A percentile compares a stretch with the other conserved stretches of the same genome.
Evolutionary conservation across 2,888 invertebrate genomes (phyloP).

Genomic region (Eristalis pertinax): DNA sequence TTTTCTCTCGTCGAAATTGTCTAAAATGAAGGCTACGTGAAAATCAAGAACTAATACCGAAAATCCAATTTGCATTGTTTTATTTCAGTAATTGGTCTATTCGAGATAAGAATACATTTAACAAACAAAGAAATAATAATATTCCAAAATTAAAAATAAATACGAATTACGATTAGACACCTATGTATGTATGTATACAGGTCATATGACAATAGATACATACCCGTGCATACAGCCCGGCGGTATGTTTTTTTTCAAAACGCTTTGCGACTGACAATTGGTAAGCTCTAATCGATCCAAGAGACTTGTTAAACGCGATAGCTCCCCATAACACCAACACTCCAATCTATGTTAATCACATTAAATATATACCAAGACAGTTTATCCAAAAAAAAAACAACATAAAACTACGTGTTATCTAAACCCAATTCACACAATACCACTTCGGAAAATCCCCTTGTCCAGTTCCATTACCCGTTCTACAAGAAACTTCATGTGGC

Average conservation of each 20-base stretch:
- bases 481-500: background rate
- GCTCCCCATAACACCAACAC: background rate
- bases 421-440: background rate
- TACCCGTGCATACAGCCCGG: background rate
- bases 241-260: background rate
- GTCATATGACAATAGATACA: background rate
- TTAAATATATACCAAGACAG: background rate
- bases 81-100: background rate
- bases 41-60: no score
- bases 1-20: no score
- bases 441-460: background rate
- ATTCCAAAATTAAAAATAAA: background rate
- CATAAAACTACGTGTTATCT: no score
- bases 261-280: background rate
- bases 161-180: background rate
- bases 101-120: background rate
- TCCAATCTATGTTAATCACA: background rate
- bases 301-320: constrained; percentile 1
- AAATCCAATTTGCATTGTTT: background rate
- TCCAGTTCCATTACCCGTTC: background rate
- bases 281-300: background rate
- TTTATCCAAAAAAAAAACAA: background rate
- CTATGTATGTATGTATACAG: background rate
- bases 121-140: background rate
- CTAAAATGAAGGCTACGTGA: no score